phyloP scores from a whole-genome alignment of 2,797 vertebrate species.

The Lepilemur ruficaudatus region DNA sequence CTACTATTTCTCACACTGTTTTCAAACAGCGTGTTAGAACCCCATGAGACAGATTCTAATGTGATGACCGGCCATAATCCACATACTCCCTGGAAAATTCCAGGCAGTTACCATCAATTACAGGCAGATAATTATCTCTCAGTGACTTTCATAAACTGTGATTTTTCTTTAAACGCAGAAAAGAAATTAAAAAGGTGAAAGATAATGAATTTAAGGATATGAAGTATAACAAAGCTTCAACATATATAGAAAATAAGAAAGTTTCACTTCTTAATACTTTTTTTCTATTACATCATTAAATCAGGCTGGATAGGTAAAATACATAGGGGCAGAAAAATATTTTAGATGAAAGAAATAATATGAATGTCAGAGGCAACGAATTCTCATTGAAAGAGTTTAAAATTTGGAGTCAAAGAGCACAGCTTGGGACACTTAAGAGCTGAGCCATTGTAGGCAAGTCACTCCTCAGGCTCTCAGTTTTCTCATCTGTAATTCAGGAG shows the following conservation, averaged over 20 bases:
- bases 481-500: neutral
- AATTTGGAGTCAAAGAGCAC: neutral
- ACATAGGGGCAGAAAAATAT: neutral
- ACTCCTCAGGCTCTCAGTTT: neutral
- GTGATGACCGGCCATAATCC: neutral
- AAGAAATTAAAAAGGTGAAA: conserved; percentile 37
- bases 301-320: neutral
- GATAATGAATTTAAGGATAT: conserved; percentile 10
- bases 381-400: neutral
- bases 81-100: neutral
- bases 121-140: neutral
- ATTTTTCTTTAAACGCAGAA: conserved; percentile 55
- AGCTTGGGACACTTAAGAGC: neutral
- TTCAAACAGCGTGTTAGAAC: neutral
- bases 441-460: neutral
- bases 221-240: neutral
- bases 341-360: neutral
- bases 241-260: neutral
- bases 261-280: neutral
- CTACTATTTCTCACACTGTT: neutral
- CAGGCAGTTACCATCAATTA: conserved; percentile 30
- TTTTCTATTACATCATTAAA: conserved; percentile 6
- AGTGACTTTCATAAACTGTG: neutral
- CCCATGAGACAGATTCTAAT: neutral
- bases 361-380: neutral